A percentile compares a stretch with the other conserved stretches of the same genome.
Conservation (phyloP, 2,888 invertebrate genomes). For the Apamea anceps region DNA sequence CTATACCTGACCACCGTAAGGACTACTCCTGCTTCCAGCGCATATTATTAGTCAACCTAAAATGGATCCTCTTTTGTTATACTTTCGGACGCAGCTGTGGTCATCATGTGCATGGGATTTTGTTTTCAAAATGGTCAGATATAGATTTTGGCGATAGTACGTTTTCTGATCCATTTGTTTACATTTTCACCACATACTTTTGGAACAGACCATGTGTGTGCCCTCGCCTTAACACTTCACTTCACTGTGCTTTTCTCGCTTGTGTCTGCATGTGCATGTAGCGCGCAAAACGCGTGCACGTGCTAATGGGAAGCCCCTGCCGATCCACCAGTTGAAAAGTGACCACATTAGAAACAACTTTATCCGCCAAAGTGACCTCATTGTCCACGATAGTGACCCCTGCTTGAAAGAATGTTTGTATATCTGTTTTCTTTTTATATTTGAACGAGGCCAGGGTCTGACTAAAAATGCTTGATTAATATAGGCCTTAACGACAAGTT, state of each 20-base stretch:
- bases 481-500: not conserved
- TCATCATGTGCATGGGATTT: no score
- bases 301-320: slow-evolving; percentile 19
- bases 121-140: no score
- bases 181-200: not conserved
- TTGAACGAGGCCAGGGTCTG: slow-evolving; percentile 31
- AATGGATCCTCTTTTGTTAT: no score
- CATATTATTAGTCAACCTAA: no score
- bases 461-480: not conserved
- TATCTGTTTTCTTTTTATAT: slow-evolving; percentile 34
- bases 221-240: slow-evolving; percentile 29
- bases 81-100: no score
- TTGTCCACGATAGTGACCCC: slow-evolving; percentile 14
- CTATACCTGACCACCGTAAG: no score
- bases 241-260: slow-evolving; percentile 58
- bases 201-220: not conserved
- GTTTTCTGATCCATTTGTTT: not conserved
- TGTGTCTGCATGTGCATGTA: slow-evolving; percentile 64
- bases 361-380: slow-evolving; percentile 17
- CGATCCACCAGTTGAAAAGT: slow-evolving; percentile 18
- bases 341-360: slow-evolving; percentile 4
- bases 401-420: slow-evolving; percentile 55
- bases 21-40: no score
- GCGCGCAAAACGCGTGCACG: slow-evolving; percentile 43
- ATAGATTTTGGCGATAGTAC: no score